A percentile compares a stretch with the other conserved stretches of the same genome.
phyloP scores from a whole-genome alignment of 2,113 vertebrate species.

The Melanotaenia duboulayi region DNA sequence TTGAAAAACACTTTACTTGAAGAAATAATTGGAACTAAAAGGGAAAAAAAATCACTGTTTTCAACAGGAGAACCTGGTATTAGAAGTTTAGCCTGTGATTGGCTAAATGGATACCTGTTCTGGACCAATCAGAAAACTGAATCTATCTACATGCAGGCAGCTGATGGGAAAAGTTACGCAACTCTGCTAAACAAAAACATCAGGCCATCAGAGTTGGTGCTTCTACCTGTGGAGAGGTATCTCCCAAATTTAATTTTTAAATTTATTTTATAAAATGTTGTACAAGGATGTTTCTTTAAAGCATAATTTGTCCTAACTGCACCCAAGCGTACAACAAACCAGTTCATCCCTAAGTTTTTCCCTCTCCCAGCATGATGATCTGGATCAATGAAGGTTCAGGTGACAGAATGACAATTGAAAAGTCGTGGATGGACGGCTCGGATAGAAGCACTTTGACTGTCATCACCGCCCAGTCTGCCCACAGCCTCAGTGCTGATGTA shows the following conservation, averaged over 20 bases:
- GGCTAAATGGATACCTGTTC: constrained; percentile 89
- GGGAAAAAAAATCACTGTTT: neutral
- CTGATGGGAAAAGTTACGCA: constrained; percentile 82
- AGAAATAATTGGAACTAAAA: too few species aligned
- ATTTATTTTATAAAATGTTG: neutral
- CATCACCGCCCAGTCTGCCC: constrained; percentile 84
- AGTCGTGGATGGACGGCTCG: constrained; percentile 90
- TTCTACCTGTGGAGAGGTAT: constrained; percentile 85
- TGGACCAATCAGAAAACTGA: constrained; percentile 85
- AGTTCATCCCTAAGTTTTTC: neutral
- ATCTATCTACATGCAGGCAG: constrained; percentile 83
- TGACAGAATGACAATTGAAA: constrained; percentile 82
- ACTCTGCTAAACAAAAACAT: constrained; percentile 85
- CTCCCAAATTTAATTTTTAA: neutral
- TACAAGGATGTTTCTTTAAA: neutral
- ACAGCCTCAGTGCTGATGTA: constrained; percentile 85
- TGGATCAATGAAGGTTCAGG: constrained; percentile 86
- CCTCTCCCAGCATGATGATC: constrained; percentile 83
- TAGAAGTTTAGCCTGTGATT: constrained; percentile 88
- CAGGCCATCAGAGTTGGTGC: constrained; percentile 85
- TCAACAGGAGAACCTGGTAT: constrained; percentile 81
- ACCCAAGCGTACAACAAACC: neutral
- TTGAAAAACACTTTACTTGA: neutral
- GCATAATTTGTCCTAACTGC: too few species aligned
- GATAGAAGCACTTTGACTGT: constrained; percentile 77